Conservation (phyloP, 2,888 invertebrate species). For the Peribatodes rhomboidaria region DNA sequence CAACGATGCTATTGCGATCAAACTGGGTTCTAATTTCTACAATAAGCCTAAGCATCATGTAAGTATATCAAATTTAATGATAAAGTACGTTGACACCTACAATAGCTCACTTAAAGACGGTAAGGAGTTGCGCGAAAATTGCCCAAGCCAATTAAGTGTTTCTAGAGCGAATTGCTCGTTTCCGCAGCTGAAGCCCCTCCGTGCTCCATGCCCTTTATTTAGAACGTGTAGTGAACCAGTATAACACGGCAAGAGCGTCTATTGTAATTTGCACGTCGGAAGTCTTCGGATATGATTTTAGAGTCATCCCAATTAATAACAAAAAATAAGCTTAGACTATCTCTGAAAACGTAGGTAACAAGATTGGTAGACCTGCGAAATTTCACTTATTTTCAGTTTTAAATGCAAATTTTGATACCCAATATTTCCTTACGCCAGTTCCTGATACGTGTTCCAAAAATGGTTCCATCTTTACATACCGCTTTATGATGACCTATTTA, state of each 20-base stretch:
- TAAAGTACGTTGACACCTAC: neutral
- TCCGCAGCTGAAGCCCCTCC: conserved; percentile 38
- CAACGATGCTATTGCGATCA: too few relatives aligned
- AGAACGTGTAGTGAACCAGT: conserved; percentile 35
- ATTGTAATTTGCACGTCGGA: neutral
- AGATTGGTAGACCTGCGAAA: neutral
- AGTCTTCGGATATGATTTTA: neutral
- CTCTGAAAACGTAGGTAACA: neutral
- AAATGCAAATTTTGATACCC: too few relatives aligned
- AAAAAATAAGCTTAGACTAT: too few relatives aligned
- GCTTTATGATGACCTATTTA: neutral
- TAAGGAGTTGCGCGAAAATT: conserved; percentile 20
- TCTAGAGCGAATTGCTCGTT: conserved; percentile 30
- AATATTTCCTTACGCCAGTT: neutral
- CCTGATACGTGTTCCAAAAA: neutral
- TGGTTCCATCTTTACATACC: neutral
- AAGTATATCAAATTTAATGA: neutral
- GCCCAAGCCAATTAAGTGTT: conserved; percentile 24
- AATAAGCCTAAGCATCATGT: neutral
- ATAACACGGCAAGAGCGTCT: conserved; percentile 43
- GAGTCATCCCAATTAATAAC: neutral
- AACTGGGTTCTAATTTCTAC: neutral
- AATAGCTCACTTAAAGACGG: conserved; percentile 19
- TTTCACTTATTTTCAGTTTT: too few relatives aligned
- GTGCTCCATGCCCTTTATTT: conserved; percentile 39